Evolutionary conservation across 1,140 invertebrate genomes (phyloP), one percentile per base, ranked within the genome.

Genomic region (Tribolium madens): DNA sequence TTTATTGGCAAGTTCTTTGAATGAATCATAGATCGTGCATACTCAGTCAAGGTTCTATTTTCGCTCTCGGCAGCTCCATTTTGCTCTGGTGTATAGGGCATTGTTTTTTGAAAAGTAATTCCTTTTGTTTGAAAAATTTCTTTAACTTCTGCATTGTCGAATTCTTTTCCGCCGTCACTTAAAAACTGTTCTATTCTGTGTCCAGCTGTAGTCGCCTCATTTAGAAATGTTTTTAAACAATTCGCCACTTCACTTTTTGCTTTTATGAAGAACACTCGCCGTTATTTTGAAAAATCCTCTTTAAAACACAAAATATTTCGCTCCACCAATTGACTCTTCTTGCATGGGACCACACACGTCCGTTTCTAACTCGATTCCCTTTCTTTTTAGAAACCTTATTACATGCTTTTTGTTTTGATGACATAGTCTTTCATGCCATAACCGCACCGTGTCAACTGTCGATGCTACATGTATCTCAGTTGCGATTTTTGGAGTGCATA

Each of bases 1-100:
- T n/a, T n/a, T n/a, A n/a, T n/a, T n/a, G n/a, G n/a, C n/a, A n/a
- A n/a, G n/a, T n/a, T n/a, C n/a, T n/a, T n/a, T n/a, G n/a, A n/a
- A n/a, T n/a, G n/a, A n/a, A n/a, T n/a, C n/a, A n/a, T n/a, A n/a
- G n/a, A n/a, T n/a, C n/a, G n/a, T n/a, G n/a, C n/a, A n/a, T n/a
- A n/a, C n/a, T n/a, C n/a, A n/a, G n/a, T n/a, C n/a, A 46, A 48
- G 4, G 83, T 88, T 6, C 87, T 33, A 73, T 87, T 87, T 46
- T 83, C 80, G 18, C 86, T 70, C 76, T 88, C 87, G 4, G 81
- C 80, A 21, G 80, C 75, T 4, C 86, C 87, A 80, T 88, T 89
- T 77, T 86, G 83, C 71, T 85, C 75, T 33, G 86, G 84, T 17
- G 83, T 83, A 69, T 87, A 85, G 12, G 77, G 74, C 9, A 79